Evolutionary conservation across 2,888 invertebrate species (phyloP).

Genomic region (Mesoligia furuncula): DNA sequence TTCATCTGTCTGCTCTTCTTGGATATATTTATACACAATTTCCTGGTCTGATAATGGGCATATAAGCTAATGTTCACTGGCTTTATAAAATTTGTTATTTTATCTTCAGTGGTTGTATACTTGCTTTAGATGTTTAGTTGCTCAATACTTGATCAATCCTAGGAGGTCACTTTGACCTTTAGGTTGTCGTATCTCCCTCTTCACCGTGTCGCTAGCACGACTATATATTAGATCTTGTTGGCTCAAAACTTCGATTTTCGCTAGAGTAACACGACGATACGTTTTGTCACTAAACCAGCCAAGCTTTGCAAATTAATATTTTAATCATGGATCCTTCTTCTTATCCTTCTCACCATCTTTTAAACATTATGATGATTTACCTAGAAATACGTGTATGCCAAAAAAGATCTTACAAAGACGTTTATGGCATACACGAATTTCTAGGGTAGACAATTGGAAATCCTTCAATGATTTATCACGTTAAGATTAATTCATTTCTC

Average conservation of each 20-base stretch:
- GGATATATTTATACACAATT: conserved; percentile 39
- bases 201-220: too few relatives aligned
- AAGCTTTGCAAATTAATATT: not conserved
- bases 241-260: too few relatives aligned
- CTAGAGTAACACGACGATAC: not conserved
- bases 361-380: too few relatives aligned
- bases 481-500: not conserved
- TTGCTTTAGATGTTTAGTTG: not conserved
- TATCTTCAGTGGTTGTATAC: not conserved
- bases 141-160: not conserved
- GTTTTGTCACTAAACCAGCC: not conserved
- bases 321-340: too few relatives aligned
- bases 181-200: too few relatives aligned
- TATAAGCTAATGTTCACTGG: not conserved
- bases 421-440: not conserved
- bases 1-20: conserved; percentile 41
- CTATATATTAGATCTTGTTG: too few relatives aligned
- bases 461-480: too few relatives aligned
- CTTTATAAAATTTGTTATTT: conserved; percentile 9
- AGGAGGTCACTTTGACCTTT: too few relatives aligned
- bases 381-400: too few relatives aligned
- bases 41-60: conserved; percentile 31
- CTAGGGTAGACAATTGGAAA: not conserved
- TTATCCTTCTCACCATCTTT: too few relatives aligned
- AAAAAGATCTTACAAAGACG: too few relatives aligned